Base-by-base conservation (phyloP, 2,797 vertebrate genomes). In the Champsocephalus esox region DNA sequence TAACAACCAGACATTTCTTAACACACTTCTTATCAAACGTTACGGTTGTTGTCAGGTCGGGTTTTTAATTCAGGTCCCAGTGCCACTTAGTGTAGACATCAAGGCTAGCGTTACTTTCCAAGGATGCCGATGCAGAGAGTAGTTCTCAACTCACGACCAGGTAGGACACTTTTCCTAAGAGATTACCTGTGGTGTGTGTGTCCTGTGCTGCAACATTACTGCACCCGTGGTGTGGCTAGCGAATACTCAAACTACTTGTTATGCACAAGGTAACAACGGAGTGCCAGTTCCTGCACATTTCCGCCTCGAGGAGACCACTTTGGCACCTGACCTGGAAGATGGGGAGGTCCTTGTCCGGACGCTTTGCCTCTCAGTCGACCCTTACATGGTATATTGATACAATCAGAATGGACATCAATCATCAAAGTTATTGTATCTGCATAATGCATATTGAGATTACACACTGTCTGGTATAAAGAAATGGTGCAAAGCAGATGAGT, bases 281-380 rank as follows among this genome's bases (percentile, higher is more conserved):
- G 91, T 80, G 65, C 96, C 98, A 54, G 92, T 93, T 85, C 92
- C 95, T 61, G 96, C 94, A 75, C 96, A 99, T 75, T 99, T 99
- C 87, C 88, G 84, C 2, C 58, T 96, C 52, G 96, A 98, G 75
- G 92, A 96, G 75, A 81, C 80, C 10, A 92, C 54, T 60, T 86
- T 98, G 63, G 44, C 90, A 9, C 86, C 93, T 67, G 92, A 85
- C 0, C 80, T 98, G 65, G 85, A 84, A 41, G 92, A 88, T 0
- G 97, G 96, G 38, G 94, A 98, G 67, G 96, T 97, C 38, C 88
- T 92, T 48, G 95, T 96, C 75, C 93, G 92, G 92, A 98, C 98
- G 11, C 90, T 96, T 41, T 98, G 95, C 88, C 96, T 99, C 9
- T 99, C 98, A 64, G 98, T 99, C 79, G 98, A 99, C 87, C 97